Evolutionary conservation across 2,888 invertebrate genomes (phyloP), one percentile per base, ranked within the genome.

Genomic region (Archaeoteleia sp.): DNA sequence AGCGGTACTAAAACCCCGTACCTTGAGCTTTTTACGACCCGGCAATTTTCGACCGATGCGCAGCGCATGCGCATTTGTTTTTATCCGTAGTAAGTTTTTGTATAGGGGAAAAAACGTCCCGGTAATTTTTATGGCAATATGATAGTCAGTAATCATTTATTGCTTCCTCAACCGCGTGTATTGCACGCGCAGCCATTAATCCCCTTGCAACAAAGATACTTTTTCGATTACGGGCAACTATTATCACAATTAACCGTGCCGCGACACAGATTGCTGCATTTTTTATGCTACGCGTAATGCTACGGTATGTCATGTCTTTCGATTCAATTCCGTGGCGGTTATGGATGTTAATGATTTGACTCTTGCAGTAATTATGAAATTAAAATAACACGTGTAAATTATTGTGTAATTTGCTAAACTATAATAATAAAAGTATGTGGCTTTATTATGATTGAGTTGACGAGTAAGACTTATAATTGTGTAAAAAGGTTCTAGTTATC

Each of bases 1-100:
- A 55, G 55, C 49, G 63, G 49, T 51, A 63, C 62, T 63, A 55
- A 63, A 63, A 63, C 62, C 35, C n/a, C 34, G 54, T 62, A 32
- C 30, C 55, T 39, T 13, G 42, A 55, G 49, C 35, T 48, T 63
- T 63, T 63, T 63, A 63, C 45, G 53, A 55, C 39, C 25, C 30
- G 25, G 45, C 62, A 55, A 62, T 55, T 62, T 62, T 29, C 43
- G 48, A 62, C 43, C 63, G 46, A 35, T 35, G 55, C 30, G 10
- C 32, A 35, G 43, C 20, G 43, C 54, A 45, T 43, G 39, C 55
- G 55, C 49, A 54, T 34, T 54, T 46, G 40, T 42, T 49, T 49
- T 63, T 63, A 55, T 63, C 49, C 30, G 13, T n/a, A 17, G 48
- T 55, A 49, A 55, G 43, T 43, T 63, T 45, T 54, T 27, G 53